phyloP scores from a whole-genome alignment of 2,888 invertebrate genomes.

The Eristalis tenax region DNA sequence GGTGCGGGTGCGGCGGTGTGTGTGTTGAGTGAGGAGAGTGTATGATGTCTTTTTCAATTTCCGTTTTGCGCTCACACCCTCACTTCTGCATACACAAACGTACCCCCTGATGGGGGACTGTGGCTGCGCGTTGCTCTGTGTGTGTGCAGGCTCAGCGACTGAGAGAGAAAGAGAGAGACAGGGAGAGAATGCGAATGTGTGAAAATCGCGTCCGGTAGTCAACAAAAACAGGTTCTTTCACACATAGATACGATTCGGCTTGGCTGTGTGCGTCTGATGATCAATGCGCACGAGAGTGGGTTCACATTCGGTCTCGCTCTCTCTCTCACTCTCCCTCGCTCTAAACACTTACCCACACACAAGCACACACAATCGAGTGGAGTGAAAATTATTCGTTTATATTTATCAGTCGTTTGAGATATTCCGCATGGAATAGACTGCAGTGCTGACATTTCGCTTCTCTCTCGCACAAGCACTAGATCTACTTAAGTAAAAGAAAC shows the following conservation, averaged over 20 bases:
- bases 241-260: slow-evolving; percentile 12
- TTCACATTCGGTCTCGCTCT: slow-evolving; percentile 14
- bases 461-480: slow-evolving; percentile 49
- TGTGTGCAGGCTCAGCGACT: no score
- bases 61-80: slow-evolving; percentile 68
- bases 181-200: slow-evolving; percentile 6
- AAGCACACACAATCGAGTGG: slow-evolving; percentile 61
- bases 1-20: background rate
- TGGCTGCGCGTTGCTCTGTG: no score
- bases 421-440: slow-evolving; percentile 74
- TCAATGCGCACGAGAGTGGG: slow-evolving; percentile 21
- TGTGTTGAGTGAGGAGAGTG: slow-evolving; percentile 10
- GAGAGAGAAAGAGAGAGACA: slow-evolving; percentile 22
- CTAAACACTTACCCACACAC: slow-evolving; percentile 2
- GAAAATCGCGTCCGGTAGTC: slow-evolving; percentile 68
- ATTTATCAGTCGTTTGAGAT: slow-evolving; percentile 76
- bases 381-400: slow-evolving; percentile 69
- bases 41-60: slow-evolving; percentile 56
- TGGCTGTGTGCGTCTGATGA: slow-evolving; percentile 20
- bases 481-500: slow-evolving; percentile 3
- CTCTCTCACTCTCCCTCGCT: background rate
- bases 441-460: slow-evolving; percentile 59
- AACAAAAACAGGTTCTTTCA: slow-evolving; percentile 68
- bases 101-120: background rate
- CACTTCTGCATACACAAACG: slow-evolving; percentile 7